Evolutionary conservation across 2,113 vertebrate species (phyloP).

Genomic region (Psephotus haematonotus): DNA sequence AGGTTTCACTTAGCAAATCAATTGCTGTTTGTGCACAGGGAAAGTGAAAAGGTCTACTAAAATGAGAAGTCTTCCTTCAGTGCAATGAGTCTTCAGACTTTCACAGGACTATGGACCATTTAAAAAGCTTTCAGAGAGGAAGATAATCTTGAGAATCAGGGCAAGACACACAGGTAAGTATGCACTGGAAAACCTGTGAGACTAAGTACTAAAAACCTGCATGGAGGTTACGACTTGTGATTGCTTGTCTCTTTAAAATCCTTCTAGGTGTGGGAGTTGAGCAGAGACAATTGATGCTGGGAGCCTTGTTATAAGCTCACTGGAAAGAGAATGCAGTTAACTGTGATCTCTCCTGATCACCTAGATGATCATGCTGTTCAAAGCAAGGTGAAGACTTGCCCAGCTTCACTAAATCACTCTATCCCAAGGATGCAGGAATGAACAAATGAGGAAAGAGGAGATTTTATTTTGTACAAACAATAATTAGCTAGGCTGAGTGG

Average conservation of each 20-base stretch:
- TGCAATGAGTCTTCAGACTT: background rate
- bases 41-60: background rate
- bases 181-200: background rate
- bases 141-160: background rate
- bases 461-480: background rate
- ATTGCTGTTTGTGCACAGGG: background rate
- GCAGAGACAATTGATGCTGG: conserved; percentile 27
- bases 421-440: background rate
- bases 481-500: background rate
- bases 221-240: background rate
- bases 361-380: background rate
- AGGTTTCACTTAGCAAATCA: background rate
- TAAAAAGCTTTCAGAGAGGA: background rate
- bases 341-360: background rate
- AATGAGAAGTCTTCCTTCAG: background rate
- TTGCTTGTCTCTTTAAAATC: conserved; percentile 42
- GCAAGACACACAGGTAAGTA: background rate
- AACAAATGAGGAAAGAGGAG: background rate
- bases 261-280: background rate
- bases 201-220: background rate
- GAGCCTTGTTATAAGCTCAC: background rate
- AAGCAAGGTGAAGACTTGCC: background rate
- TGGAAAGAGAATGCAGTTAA: background rate
- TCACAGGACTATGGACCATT: background rate
- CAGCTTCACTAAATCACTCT: background rate